Evolutionary conservation across 2,888 invertebrate species (phyloP).

Genomic region (Himalopsyche kuldschensis): DNA sequence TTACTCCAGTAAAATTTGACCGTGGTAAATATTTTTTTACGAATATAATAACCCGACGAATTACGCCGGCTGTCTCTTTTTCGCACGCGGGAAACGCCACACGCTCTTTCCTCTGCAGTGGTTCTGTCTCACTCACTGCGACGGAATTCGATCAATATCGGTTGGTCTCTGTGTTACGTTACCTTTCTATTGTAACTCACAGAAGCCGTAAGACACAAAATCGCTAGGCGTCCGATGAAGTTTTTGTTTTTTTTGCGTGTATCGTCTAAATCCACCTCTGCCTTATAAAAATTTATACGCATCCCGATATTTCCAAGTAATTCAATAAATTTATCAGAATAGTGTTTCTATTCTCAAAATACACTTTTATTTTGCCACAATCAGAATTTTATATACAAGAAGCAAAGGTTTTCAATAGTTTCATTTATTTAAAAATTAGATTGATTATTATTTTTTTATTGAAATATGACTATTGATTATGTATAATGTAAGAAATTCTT

Average conservation of each 20-base stretch:
- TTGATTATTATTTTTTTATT: too few species aligned
- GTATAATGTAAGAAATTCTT: too few species aligned
- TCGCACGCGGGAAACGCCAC: not conserved
- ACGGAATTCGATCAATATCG: slow-evolving; percentile 35
- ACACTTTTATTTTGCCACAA: not conserved
- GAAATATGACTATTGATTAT: too few species aligned
- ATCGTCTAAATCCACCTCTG: not conserved
- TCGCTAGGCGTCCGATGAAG: slow-evolving; percentile 5
- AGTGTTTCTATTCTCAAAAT: not conserved
- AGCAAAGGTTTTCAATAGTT: too few species aligned
- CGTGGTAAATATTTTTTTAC: not conserved
- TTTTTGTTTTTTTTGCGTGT: not conserved
- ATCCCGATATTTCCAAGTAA: not conserved
- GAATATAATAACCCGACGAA: not conserved
- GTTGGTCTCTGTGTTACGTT: slow-evolving; percentile 24
- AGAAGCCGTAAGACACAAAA: slow-evolving; percentile 11
- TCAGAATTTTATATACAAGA: not conserved
- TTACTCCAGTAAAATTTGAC: not conserved
- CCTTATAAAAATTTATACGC: not conserved
- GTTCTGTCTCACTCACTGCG: slow-evolving; percentile 23
- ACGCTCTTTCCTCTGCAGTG: not conserved
- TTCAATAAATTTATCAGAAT: not conserved
- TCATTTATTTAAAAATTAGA: too few species aligned
- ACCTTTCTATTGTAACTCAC: slow-evolving; percentile 24
- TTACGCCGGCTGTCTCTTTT: slow-evolving; percentile 4